Evolutionary conservation across 2,113 vertebrate genomes (phyloP).

Genomic region (Corvus hawaiiensis): DNA sequence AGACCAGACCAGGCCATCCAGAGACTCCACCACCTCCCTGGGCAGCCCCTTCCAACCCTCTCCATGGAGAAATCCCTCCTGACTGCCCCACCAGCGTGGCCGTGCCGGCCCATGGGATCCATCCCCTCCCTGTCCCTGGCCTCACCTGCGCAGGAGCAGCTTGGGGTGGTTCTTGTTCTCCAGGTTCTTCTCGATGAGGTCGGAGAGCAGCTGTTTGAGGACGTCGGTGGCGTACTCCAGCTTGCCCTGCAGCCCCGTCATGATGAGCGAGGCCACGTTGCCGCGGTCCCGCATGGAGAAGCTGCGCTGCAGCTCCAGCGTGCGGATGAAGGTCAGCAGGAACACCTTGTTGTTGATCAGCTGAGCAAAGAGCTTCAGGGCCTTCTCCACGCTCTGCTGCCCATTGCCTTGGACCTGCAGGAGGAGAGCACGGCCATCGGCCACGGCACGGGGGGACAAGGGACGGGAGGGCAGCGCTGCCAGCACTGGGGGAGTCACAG

Average conservation of each 20-base stretch:
- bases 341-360: conserved; percentile 99
- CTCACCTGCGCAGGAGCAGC: conserved; percentile 91
- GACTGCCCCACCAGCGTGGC: accelerated
- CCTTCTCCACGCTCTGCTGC: conserved; percentile 94
- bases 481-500: accelerated
- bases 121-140: not conserved
- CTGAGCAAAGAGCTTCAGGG: conserved; percentile 94
- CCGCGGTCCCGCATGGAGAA: conserved; percentile 98
- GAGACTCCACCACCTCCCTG: not conserved
- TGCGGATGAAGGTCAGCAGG: conserved; percentile 95
- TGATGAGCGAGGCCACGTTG: conserved; percentile 97
- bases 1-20: not conserved
- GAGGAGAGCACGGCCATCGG: not conserved
- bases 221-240: conserved; percentile 97
- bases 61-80: accelerated
- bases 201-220: conserved; percentile 93
- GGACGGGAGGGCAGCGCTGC: accelerated
- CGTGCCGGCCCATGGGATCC: accelerated
- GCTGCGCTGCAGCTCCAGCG: conserved; percentile 91
- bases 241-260: conserved; percentile 93
- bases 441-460: accelerated
- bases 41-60: not conserved
- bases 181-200: conserved; percentile 97
- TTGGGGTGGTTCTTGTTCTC: conserved; percentile 99
- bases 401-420: conserved; percentile 91